These are phyloP conservation scores for Arenaria interpres DNA, from an alignment of 2,113 vertebrate species.

Conservation along the genomic window DNA sequence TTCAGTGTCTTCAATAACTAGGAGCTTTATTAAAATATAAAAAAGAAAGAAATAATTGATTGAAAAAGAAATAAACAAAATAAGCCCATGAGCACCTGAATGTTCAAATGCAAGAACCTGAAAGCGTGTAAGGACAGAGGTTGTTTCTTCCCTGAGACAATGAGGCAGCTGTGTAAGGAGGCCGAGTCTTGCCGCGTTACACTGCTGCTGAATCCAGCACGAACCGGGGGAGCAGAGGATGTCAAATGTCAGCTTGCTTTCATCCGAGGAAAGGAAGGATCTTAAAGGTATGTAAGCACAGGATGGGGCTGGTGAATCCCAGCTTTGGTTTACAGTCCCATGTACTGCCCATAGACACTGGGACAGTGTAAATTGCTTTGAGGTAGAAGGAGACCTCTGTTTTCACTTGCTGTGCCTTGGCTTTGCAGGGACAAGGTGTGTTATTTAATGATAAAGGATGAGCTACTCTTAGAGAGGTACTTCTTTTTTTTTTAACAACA, in stretches of 20 bases:
- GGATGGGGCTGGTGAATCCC: background rate
- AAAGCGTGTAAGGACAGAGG: background rate
- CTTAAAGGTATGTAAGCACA: background rate
- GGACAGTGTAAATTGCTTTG: background rate
- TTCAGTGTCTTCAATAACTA: background rate
- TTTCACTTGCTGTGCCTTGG: background rate
- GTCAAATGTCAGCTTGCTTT: background rate
- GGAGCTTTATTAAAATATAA: background rate
- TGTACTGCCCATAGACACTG: background rate
- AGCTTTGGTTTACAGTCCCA: background rate
- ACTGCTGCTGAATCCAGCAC: background rate
- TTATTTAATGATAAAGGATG: background rate
- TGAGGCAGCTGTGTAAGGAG: background rate
- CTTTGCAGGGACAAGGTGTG: background rate
- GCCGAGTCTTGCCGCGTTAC: background rate
- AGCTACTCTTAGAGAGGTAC: background rate
- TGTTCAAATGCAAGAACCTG: background rate
- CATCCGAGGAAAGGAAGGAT: background rate
- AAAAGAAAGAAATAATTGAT: background rate
- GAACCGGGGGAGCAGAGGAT: background rate
- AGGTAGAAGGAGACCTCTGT: background rate
- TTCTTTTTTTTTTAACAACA: background rate
- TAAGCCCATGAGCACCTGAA: background rate
- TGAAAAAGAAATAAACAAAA: background rate
- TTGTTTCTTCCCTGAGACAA: background rate